Conservation (phyloP, 2,113 vertebrate genomes). For the Myotis lucifugus region DNA sequence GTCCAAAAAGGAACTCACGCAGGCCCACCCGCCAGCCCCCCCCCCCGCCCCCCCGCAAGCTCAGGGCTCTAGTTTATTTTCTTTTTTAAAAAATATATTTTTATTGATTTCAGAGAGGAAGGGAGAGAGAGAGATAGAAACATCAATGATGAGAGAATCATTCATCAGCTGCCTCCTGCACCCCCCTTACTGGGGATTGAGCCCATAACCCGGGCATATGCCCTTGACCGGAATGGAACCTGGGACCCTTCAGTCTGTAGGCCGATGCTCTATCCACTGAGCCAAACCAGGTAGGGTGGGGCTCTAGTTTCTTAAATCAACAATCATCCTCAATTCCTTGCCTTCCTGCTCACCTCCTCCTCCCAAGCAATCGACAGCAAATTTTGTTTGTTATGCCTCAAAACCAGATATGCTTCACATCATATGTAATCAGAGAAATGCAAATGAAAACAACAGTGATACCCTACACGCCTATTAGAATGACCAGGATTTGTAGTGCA, state of each 20-base stretch:
- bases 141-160: too few relatives aligned
- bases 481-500: not conserved
- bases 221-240: too few relatives aligned
- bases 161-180: too few relatives aligned
- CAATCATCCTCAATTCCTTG: not conserved
- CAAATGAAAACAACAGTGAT: not conserved
- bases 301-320: not conserved
- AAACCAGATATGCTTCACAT: not conserved
- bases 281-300: too few relatives aligned
- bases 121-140: too few relatives aligned
- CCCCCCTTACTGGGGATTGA: too few relatives aligned
- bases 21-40: not conserved
- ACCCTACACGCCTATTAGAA: not conserved
- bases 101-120: too few relatives aligned
- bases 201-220: too few relatives aligned
- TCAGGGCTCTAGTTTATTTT: not conserved
- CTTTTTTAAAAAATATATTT: too few relatives aligned
- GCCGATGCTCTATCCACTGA: too few relatives aligned
- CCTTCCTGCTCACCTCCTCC: not conserved
- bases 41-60: not conserved
- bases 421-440: not conserved
- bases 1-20: not conserved
- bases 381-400: not conserved
- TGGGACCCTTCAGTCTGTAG: too few relatives aligned
- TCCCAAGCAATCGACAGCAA: fast-evolving